These are phyloP conservation scores for Danio rerio DNA, from an alignment of 2,113 vertebrate species.

Conservation along the genomic window DNA sequence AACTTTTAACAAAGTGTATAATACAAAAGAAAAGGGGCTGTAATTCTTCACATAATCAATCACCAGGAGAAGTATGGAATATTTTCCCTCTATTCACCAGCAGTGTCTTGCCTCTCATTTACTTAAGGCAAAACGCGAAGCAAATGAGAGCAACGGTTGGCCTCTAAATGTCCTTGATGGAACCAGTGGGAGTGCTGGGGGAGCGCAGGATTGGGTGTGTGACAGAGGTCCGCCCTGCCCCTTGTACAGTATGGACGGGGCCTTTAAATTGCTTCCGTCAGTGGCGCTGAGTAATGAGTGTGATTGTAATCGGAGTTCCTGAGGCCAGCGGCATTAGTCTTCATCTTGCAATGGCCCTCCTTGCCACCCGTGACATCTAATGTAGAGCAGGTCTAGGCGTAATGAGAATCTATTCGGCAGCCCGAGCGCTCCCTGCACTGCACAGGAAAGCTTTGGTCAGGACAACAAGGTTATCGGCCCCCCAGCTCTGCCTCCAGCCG, in stretches of 20 bases:
- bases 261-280: conserved; percentile 85
- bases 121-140: conserved; percentile 49
- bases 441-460: conserved; percentile 75
- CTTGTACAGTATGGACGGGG: conserved; percentile 81
- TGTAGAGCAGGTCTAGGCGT: conserved; percentile 78
- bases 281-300: conserved; percentile 83
- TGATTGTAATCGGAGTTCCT: conserved; percentile 85
- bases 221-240: conserved; percentile 81
- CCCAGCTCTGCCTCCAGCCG: conserved; percentile 64
- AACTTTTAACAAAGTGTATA: no score
- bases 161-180: conserved; percentile 77
- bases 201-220: conserved; percentile 43
- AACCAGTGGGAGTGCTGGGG: conserved; percentile 59
- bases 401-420: conserved; percentile 74
- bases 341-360: conserved; percentile 79
- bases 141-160: conserved; percentile 69
- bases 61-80: no score
- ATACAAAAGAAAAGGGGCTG: no score
- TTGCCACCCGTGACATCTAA: conserved; percentile 78
- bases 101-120: no score
- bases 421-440: conserved; percentile 57
- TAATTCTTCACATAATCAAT: no score
- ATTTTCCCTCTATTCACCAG: no score
- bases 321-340: conserved; percentile 84
- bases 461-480: conserved; percentile 70